These are phyloP conservation scores for Paedocypris sp. DNA, from an alignment of 2,113 vertebrate species.

Conservation along the genomic window DNA sequence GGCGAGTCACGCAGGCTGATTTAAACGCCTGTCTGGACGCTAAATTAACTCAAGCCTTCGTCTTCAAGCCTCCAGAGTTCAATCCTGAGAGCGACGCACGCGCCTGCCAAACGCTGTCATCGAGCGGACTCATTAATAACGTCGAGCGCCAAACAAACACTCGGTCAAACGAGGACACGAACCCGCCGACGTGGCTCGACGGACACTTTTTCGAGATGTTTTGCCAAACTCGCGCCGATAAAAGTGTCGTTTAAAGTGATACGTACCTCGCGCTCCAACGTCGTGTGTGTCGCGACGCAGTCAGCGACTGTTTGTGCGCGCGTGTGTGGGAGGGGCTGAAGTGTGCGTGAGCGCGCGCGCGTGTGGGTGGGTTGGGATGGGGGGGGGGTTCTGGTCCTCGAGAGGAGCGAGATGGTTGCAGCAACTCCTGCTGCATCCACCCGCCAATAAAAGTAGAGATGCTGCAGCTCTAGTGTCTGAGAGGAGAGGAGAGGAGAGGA, in stretches of 20 bases:
- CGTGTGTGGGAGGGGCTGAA: constrained; percentile 4
- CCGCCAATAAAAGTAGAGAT: constrained; percentile 21
- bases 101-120: neutral
- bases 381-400: constrained; percentile 21
- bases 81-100: neutral
- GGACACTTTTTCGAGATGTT: no score
- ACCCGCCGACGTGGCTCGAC: no score
- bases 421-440: constrained; percentile 33
- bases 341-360: constrained; percentile 1
- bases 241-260: no score
- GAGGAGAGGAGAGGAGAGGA: no score
- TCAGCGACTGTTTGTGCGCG: neutral
- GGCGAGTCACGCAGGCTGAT: constrained; percentile 10
- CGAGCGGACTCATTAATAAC: neutral
- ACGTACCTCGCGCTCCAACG: constrained; percentile 35
- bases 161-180: constrained; percentile 23
- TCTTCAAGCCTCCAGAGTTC: neutral
- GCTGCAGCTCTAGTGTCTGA: constrained; percentile 23
- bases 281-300: constrained; percentile 19
- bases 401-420: constrained; percentile 25
- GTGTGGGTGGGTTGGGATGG: constrained; percentile 17
- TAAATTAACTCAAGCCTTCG: constrained; percentile 13
- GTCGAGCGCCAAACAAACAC: neutral
- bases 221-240: no score
- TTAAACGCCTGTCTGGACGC: neutral